Percentiles rank a stretch among this genome's conserved stretches.
Conservation (phyloP, 1,140 invertebrate genomes). For the Aculops lycopersici region DNA sequence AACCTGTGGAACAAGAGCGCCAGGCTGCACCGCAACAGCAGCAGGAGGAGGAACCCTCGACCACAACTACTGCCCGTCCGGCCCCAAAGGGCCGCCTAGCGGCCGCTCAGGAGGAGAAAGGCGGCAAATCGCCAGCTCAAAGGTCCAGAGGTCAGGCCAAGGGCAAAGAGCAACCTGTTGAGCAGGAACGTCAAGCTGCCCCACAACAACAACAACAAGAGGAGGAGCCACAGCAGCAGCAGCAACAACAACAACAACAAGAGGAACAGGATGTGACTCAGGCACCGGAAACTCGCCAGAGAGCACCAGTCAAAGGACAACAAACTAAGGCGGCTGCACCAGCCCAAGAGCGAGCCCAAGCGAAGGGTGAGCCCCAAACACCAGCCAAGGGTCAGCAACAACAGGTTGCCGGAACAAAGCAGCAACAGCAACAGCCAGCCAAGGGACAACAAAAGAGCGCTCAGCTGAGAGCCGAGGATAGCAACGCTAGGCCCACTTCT, state of each 20-base stretch:
- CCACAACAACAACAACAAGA: not conserved
- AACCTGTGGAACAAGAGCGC: not conserved
- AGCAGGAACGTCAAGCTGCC: too few relatives aligned
- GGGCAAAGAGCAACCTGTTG: not conserved
- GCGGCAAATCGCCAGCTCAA: not conserved
- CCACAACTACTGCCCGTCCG: not conserved
- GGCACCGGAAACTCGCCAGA: too few relatives aligned
- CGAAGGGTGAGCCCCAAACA: not conserved
- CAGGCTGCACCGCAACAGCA: too few relatives aligned
- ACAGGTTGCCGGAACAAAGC: too few relatives aligned
- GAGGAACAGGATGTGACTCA: too few relatives aligned
- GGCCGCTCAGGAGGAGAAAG: not conserved
- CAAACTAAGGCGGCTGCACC: too few relatives aligned
- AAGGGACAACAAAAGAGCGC: not conserved
- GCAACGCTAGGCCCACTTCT: not conserved
- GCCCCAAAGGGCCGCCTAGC: not conserved
- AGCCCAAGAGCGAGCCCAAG: too few relatives aligned
- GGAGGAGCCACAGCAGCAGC: too few relatives aligned
- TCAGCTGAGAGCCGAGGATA: not conserved
- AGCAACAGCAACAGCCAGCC: not conserved
- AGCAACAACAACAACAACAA: too few relatives aligned
- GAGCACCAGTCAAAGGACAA: too few relatives aligned
- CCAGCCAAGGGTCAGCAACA: not conserved
- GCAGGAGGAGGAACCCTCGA: not conserved
- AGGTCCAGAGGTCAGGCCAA: not conserved